Conservation (phyloP, 2,888 invertebrate species). For the Muschampia plurimacula region DNA sequence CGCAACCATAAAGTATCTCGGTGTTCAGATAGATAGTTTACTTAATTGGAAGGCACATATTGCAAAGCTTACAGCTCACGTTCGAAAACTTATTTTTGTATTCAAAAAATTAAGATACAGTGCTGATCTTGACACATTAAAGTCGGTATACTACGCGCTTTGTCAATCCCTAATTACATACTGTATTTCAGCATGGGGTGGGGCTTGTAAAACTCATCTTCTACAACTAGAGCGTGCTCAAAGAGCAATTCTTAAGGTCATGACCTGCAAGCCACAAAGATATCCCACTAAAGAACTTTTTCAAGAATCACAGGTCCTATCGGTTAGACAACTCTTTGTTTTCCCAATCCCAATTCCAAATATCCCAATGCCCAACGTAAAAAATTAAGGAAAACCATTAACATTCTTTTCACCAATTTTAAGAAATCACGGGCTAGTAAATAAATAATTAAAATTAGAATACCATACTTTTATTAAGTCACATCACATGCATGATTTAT, state of each 20-base stretch:
- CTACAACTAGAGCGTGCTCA: slow-evolving; percentile 1
- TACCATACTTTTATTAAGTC: too few species aligned
- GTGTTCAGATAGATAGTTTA: slow-evolving; percentile 17
- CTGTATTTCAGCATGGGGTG: neutral
- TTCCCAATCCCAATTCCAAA: too few species aligned
- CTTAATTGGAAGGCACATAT: slow-evolving; percentile 26
- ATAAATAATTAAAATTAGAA: too few species aligned
- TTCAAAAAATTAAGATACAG: slow-evolving; percentile 38
- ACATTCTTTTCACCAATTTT: too few species aligned
- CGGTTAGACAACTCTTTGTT: too few species aligned
- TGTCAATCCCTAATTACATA: too few species aligned
- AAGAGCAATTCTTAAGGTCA: slow-evolving; percentile 9
- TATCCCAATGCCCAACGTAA: too few species aligned
- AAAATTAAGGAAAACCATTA: too few species aligned
- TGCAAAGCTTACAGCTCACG: slow-evolving; percentile 31
- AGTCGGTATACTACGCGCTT: slow-evolving; percentile 32
- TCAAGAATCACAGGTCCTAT: too few species aligned
- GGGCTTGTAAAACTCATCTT: neutral
- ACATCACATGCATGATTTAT: too few species aligned
- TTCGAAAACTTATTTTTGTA: slow-evolving; percentile 41
- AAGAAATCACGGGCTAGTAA: too few species aligned
- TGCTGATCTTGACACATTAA: slow-evolving; percentile 37
- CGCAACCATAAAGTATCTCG: slow-evolving; percentile 5
- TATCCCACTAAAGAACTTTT: too few species aligned
- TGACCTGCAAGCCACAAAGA: neutral